These are phyloP conservation scores for Cherax destructor DNA, from an alignment of 1,140 invertebrate species.

Conservation along the genomic window DNA sequence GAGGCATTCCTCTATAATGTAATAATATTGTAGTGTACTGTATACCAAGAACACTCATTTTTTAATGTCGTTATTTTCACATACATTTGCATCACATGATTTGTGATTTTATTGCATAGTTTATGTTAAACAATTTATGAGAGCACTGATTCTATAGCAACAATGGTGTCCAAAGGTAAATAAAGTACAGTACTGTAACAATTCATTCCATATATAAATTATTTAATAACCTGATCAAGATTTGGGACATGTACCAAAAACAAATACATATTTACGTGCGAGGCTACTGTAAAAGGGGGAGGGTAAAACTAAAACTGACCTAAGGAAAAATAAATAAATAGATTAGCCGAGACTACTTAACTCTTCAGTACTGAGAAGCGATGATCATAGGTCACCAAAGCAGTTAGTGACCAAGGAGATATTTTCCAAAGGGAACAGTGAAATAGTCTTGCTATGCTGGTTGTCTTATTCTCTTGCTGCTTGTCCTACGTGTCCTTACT, in stretches of 20 bases:
- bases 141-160: not conserved
- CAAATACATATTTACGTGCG: not conserved
- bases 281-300: not conserved
- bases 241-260: not conserved
- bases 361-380: not conserved
- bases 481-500: not conserved
- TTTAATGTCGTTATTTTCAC: too few species aligned
- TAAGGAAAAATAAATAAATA: not conserved
- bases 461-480: not conserved
- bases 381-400: not conserved
- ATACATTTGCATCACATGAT: too few species aligned
- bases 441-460: not conserved
- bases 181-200: not conserved
- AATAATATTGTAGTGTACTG: too few species aligned
- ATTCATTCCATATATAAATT: not conserved
- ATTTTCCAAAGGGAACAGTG: not conserved
- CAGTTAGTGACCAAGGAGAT: not conserved
- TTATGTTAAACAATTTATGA: not conserved
- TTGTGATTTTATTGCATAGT: too few species aligned
- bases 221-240: not conserved
- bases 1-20: too few species aligned
- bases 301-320: not conserved
- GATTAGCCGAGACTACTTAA: conserved; percentile 7
- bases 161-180: not conserved
- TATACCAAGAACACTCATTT: too few species aligned